Base-by-base conservation (phyloP, 2,888 invertebrate species). In the Vandiemenella viatica region DNA sequence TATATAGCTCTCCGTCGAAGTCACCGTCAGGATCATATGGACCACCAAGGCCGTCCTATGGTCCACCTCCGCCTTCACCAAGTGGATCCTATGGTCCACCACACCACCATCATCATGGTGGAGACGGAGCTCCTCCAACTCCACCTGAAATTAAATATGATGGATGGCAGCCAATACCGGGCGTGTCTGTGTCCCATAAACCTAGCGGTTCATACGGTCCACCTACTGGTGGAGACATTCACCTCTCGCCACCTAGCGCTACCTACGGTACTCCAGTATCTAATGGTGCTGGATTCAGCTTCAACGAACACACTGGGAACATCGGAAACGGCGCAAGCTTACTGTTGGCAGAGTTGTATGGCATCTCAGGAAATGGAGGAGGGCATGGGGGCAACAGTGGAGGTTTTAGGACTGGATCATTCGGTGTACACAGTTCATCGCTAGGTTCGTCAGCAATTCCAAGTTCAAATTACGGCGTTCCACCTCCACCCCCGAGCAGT, bases 101-200 rank as follows among this genome's bases (percentile, higher is more conserved):
- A 1, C 54, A n/a, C n/a, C n/a, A n/a, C n/a, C n/a, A n/a, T n/a
- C n/a, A n/a, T n/a, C n/a, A n/a, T n/a, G 69, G 79, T 1, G 81
- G 82, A 20, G 76, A 76, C 1, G 79, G 80, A 37, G 82, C 81
- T 0, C 83, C 83, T 0, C 83, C 83, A 1, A 83, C 82, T 1
- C 82, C 81, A 5, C 77, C 83, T 5, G 75, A 79, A 61, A 77
- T 85, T 23, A 70, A 82, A 46, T 87, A 87, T 59, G 88, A 88
- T 57, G 88, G 88, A 20, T 88, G 88, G 88, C 83, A 80, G 61
- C 88, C 88, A 17, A 87, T 88, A 51, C 79, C 85, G 7, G 84
- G 85, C 82, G 20, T 42, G 48, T 43, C 50, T n/a, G 55, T 58
- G 1, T 49, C 54, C 13, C 53, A 52, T 3, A 52, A 45, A 15